phyloP scores from a whole-genome alignment of 2,888 invertebrate genomes.

The Cantharis nigra region DNA sequence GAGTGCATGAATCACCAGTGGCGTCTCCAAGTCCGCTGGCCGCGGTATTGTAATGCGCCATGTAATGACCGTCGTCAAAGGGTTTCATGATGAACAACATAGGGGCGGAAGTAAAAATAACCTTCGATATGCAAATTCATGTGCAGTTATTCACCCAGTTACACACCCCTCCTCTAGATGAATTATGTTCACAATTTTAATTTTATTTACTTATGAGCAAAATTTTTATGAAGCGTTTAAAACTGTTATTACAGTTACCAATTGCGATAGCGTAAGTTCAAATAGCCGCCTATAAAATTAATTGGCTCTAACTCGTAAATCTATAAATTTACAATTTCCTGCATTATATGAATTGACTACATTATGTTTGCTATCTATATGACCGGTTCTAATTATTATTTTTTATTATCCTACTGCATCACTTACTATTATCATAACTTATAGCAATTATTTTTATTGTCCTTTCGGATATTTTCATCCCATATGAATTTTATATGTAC shows the following conservation, averaged over 20 bases:
- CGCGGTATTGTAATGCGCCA: conserved; percentile 41
- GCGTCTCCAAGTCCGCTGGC: conserved; percentile 34
- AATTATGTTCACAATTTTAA: conserved; percentile 42
- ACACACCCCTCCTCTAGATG: conserved; percentile 43
- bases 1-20: conserved; percentile 39
- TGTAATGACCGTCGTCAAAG: conserved; percentile 50
- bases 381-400: background rate
- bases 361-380: background rate
- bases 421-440: background rate
- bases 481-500: background rate
- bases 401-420: background rate
- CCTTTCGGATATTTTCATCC: background rate
- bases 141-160: conserved; percentile 54
- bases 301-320: conserved; percentile 51
- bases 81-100: conserved; percentile 54
- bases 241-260: conserved; percentile 43
- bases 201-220: conserved; percentile 40
- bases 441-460: background rate
- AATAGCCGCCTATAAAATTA: conserved; percentile 50
- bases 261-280: conserved; percentile 35
- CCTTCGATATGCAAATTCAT: conserved; percentile 55
- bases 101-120: conserved; percentile 55
- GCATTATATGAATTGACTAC: conserved; percentile 3
- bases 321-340: conserved; percentile 51
- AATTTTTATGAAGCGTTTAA: conserved; percentile 48